Base-by-base conservation (phyloP, 2,888 invertebrate genomes). In the Eilema caniola region DNA sequence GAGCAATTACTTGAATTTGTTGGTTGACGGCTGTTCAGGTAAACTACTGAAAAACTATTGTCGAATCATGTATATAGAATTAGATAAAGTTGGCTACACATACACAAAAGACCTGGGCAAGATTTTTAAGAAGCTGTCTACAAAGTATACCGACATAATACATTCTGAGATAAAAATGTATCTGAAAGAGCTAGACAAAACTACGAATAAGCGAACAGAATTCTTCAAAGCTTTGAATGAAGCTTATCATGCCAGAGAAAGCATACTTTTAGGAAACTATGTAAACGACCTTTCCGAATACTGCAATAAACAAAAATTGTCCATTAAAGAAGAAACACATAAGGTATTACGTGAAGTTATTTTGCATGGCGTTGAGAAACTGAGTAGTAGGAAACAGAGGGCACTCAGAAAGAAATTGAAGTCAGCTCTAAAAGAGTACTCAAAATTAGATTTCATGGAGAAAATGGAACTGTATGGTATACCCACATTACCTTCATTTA, bases 191-290 rank as follows among this genome's bases (percentile, higher is more conserved):
- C 71, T 89, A 2, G 66, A 85, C 3, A 60, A 47, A 24, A 61
- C 16, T 28, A 41, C 37, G 16, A 60, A 25, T 14, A 65, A 37
- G 24, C 61, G 65, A 16, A 33, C n/a, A 3, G 83, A 75, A 5
- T 93, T 93, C 69, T 67, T 92, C 20, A 66, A 85, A 37, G 84
- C 86, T 12, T 89, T 92, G 82, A 84, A 92, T 64, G 75, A 81
- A 23, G 75, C 85, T 11, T 90, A 88, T 62, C 89, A 85, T 28
- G 57, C 85, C 16, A 73, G 75, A 66, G 86, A 92, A 70, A 81
- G 81, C 16, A 63, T 82, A 12, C 23, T 75, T 0, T 91, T 93
- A 31, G 78, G 81, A 0, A 87, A 92, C 68, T 92, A 91, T 69
- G 72, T 91, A 47, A 61, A 72, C 10, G 82, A 85, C 66, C 64